Conservation (phyloP, 1,140 invertebrate species). For the Epicauta chinensis region DNA sequence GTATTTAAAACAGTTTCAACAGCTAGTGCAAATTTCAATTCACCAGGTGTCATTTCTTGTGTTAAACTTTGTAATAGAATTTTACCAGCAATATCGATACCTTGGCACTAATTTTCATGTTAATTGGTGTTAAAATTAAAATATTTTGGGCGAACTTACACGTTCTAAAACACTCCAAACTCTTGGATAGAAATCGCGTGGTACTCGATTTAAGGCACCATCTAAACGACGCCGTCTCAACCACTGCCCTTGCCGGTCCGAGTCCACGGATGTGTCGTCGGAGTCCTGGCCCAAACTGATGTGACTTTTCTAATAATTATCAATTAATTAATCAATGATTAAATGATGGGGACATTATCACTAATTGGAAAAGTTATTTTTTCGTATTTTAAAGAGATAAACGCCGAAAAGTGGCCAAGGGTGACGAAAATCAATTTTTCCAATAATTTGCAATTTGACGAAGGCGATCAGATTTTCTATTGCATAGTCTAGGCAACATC, state of each 20-base stretch:
- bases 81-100: constrained; percentile 82
- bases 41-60: constrained; percentile 97
- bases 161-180: constrained; percentile 89
- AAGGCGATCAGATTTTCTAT: too few species aligned
- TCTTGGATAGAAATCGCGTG: constrained; percentile 90
- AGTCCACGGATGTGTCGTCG: constrained; percentile 45
- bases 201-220: constrained; percentile 95
- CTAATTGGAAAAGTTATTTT: too few species aligned
- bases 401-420: too few species aligned
- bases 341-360: too few species aligned
- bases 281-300: constrained; percentile 52
- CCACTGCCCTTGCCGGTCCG: constrained; percentile 95
- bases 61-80: constrained; percentile 85
- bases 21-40: constrained; percentile 96
- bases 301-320: constrained; percentile 61
- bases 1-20: constrained; percentile 97
- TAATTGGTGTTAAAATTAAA: constrained; percentile 1
- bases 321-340: not conserved
- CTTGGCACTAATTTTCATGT: constrained; percentile 71
- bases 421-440: too few species aligned
- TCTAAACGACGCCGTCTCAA: constrained; percentile 86
- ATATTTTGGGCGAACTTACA: constrained; percentile 49
- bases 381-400: too few species aligned
- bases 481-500: too few species aligned
- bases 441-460: too few species aligned